These are phyloP conservation scores for Coptodon bakossiorum DNA, from an alignment of 2,113 vertebrate species.

Conservation along the genomic window DNA sequence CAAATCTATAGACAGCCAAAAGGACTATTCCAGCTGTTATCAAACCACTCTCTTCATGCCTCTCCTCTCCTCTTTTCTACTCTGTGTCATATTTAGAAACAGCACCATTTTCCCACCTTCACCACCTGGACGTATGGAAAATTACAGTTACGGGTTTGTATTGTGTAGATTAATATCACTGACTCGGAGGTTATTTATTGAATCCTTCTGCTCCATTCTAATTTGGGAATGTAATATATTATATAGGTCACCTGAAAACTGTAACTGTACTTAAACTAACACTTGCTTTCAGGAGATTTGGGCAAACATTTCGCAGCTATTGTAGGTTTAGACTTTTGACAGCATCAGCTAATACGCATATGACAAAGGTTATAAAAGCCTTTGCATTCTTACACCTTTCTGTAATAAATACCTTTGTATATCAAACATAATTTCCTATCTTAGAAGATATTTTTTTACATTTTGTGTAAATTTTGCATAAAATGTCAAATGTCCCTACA, in stretches of 20 bases:
- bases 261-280: background rate
- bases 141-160: background rate
- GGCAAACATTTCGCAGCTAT: background rate
- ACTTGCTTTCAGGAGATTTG: background rate
- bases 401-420: background rate
- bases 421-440: background rate
- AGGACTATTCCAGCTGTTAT: conserved; percentile 33
- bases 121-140: background rate
- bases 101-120: background rate
- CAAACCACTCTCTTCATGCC: background rate
- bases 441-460: background rate
- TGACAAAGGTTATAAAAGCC: background rate
- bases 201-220: background rate
- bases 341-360: background rate
- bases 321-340: background rate
- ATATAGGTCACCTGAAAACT: background rate
- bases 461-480: background rate
- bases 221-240: background rate
- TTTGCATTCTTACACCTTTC: background rate
- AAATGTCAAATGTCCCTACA: background rate
- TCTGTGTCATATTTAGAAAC: background rate
- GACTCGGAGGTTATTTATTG: background rate
- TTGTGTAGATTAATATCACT: background rate
- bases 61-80: background rate
- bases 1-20: conserved; percentile 39